Base-by-base conservation (phyloP, 1,140 invertebrate genomes). In the Apolygus lucorum region DNA sequence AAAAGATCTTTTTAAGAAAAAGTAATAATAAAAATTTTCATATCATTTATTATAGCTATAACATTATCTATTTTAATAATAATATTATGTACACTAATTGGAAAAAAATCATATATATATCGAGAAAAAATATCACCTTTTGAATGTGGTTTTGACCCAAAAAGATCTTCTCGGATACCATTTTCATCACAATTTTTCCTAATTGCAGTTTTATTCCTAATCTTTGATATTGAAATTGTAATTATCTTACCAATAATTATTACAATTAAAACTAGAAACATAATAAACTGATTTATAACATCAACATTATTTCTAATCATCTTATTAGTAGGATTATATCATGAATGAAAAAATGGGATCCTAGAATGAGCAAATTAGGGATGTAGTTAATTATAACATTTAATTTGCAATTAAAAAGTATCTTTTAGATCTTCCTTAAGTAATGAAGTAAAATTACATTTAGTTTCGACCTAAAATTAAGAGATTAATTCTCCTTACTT, bases 101-200 rank as follows among this genome's bases (percentile, higher is more conserved):
- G 26, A 84, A 83, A 83, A 85, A 86, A 80, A 76, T 82, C 85
- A 84, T 86, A 86, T 83, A 76, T 65, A 52, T 81, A 79, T 0
- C 81, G 83, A 2, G n/a, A n/a, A n/a, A n/a, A n/a, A n/a, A n/a
- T n/a, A n/a, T n/a, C n/a, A n/a, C n/a, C n/a, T n/a, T n/a, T 85
- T 79, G 84, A 87, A 82, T 86, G 84, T 79, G 84, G 84, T 76
- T 86, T 86, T 81, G 80, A 84, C 25, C 80, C 82, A 68, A 81
- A 82, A 80, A 81, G 76, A 63, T 80, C 76, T 11, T 75, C 80
- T n/a, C 82, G 82, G 27, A 71, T 83, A 70, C 82, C 83, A 17
- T 86, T 86, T 76, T 34, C 27, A 14, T 14, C 29, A 2, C 64
- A 67, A 67, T 67, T 67, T 34, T 29, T 67, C 24, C 42, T 29